Base-by-base conservation (phyloP, 1,140 invertebrate species). In the Drosophila ohnishii region DNA sequence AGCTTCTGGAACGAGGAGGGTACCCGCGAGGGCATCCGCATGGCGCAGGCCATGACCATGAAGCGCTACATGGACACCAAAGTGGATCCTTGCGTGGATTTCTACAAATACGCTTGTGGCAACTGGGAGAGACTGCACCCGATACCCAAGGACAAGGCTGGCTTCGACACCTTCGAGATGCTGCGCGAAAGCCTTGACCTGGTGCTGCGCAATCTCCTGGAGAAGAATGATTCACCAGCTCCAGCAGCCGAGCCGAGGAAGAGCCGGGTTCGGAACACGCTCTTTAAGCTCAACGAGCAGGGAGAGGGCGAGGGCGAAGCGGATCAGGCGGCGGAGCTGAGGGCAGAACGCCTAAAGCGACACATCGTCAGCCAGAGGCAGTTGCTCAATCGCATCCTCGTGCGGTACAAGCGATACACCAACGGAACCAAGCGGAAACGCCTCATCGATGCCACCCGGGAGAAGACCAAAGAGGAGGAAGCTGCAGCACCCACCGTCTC, bases 101-200 rank as follows among this genome's bases (percentile, higher is more conserved):
- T 98, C 91, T 98, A 98, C 91, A 94, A 96, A 82, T 98, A 95
- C 84, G 95, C 97, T 0, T 98, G 97, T 90, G 97, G 97, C 14
- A 96, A 96, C 74, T 98, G 97, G 97, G 94, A 95, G 30, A 94
- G 94, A 30, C 92, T 94, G 44, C 96, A 98, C 92, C 96, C 96
- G 1, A 97, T 98, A 70, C 97, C 97, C 5, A 95, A 95, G 74
- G 96, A 97, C 85, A 95, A 96, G 91, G 94, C 95, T 25, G 95
- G 95, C 56, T 96, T 95, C 73, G 96, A 97, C 80, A 97, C 95
- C 0, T 97, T 97, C 90, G 96, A 96, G 92, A 95, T 96, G 92
- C 92, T 97, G 34, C 93, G 96, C 56, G 95, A 96, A 92, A 96
- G 95, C 51, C 92, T 97, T 22, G 95, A 96, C 89, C 80, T 92